Conservation (phyloP, 2,113 vertebrate genomes). For the Syngnathus scovelli region DNA sequence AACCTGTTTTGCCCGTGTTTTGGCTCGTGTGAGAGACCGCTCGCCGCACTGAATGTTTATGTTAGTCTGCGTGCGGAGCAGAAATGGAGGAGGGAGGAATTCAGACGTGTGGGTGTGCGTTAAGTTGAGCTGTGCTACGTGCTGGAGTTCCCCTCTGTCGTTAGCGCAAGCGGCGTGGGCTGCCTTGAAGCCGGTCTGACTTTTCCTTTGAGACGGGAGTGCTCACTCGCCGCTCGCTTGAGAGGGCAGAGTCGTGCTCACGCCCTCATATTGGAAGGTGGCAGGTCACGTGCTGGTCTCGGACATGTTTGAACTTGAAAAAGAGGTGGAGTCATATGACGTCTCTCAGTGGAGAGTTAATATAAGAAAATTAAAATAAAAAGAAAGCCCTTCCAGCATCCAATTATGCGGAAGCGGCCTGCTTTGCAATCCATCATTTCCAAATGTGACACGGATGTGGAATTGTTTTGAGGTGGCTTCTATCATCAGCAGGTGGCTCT, state of each 20-base stretch:
- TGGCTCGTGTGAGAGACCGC: slow-evolving; percentile 37
- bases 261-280: slow-evolving; percentile 5
- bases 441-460: slow-evolving; percentile 28
- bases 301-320: neutral
- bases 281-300: neutral
- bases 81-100: slow-evolving; percentile 63
- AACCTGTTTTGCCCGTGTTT: slow-evolving; percentile 14
- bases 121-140: slow-evolving; percentile 52
- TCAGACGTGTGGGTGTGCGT: slow-evolving; percentile 70
- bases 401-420: slow-evolving; percentile 10
- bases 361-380: neutral
- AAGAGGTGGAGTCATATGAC: neutral
- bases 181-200: slow-evolving; percentile 39
- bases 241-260: slow-evolving; percentile 16
- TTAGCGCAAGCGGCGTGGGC: slow-evolving; percentile 44
- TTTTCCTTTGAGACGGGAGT: slow-evolving; percentile 32
- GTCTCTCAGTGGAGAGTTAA: neutral
- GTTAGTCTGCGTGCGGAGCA: slow-evolving; percentile 19
- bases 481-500: slow-evolving; percentile 60
- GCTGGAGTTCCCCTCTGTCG: slow-evolving; percentile 52
- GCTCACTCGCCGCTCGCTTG: no score
- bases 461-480: slow-evolving; percentile 23
- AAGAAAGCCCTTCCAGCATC: neutral
- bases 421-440: slow-evolving; percentile 20
- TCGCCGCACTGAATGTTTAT: slow-evolving; percentile 20